Evolutionary conservation across 2,888 invertebrate species (phyloP).

Genomic region (Volucella inflata): DNA sequence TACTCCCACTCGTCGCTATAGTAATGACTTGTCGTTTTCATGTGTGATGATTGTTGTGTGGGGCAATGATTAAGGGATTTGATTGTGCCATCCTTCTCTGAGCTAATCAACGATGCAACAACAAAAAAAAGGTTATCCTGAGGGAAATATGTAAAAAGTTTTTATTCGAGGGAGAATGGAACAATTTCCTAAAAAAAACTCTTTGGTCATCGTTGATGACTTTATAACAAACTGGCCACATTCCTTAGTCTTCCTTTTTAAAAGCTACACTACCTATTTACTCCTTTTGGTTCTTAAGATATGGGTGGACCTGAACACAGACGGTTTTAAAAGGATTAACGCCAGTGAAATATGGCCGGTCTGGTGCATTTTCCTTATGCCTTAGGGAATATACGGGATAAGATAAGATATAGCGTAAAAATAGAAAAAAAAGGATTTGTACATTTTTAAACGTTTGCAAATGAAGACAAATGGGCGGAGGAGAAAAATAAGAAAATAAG

Average conservation of each 20-base stretch:
- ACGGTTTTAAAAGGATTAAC: slow-evolving; percentile 62
- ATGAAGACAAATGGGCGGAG: slow-evolving; percentile 60
- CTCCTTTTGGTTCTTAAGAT: neutral
- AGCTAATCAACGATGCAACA: slow-evolving; percentile 1
- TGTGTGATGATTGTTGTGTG: slow-evolving; percentile 46
- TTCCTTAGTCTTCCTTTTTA: neutral
- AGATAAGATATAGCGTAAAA: slow-evolving; percentile 26
- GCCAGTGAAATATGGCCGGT: slow-evolving; percentile 66
- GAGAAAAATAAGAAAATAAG: slow-evolving; percentile 3
- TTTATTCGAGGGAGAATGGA: neutral
- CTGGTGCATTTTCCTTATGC: slow-evolving; percentile 62
- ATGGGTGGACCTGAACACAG: slow-evolving; percentile 1
- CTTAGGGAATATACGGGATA: slow-evolving; percentile 40
- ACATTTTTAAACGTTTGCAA: slow-evolving; percentile 59
- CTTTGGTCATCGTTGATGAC: slow-evolving; percentile 1
- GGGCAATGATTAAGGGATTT: slow-evolving; percentile 57
- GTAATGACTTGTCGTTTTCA: slow-evolving; percentile 62
- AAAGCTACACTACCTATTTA: neutral
- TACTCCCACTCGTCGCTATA: neutral
- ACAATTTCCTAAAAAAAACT: slow-evolving; percentile 1
- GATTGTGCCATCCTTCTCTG: slow-evolving; percentile 3
- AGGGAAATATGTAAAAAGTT: slow-evolving; percentile 29
- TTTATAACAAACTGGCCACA: slow-evolving; percentile 9
- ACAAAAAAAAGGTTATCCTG: neutral
- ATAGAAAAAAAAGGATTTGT: slow-evolving; percentile 43